phyloP scores from a whole-genome alignment of 2,888 invertebrate genomes.

The Galerucella calmariensis region DNA sequence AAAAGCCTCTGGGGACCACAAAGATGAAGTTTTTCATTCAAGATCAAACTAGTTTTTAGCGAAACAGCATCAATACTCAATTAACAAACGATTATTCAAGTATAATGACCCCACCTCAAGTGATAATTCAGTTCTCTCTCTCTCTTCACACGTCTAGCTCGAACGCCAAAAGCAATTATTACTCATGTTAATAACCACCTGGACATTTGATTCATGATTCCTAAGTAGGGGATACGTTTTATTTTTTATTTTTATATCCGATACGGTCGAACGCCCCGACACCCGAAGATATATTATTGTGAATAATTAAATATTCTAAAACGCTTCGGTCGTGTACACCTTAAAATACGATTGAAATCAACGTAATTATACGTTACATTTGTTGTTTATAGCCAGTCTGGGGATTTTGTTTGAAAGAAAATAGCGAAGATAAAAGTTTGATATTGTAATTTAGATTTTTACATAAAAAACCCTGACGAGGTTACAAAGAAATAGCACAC shows the following conservation, averaged over 20 bases:
- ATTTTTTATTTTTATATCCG: slow-evolving; percentile 29
- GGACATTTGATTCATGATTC: slow-evolving; percentile 60
- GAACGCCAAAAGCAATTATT: slow-evolving; percentile 8
- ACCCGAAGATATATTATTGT: slow-evolving; percentile 14
- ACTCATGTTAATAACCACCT: slow-evolving; percentile 59
- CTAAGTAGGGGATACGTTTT: slow-evolving; percentile 54
- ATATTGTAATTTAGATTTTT: no score
- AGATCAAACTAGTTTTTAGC: no score
- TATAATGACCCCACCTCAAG: no score
- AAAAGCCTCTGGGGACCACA: no score
- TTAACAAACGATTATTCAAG: no score
- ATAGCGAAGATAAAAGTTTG: not conserved
- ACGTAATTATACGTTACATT: slow-evolving; percentile 29
- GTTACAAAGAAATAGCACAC: no score
- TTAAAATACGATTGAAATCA: slow-evolving; percentile 29
- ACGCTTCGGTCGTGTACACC: slow-evolving; percentile 10
- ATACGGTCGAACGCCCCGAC: slow-evolving; percentile 10
- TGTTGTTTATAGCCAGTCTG: slow-evolving; percentile 22
- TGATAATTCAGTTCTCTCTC: not conserved
- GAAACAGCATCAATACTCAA: no score
- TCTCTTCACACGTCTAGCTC: not conserved
- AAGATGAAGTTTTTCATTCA: no score
- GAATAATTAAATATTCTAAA: slow-evolving; percentile 18
- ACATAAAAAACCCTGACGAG: no score
- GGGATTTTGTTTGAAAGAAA: not conserved